These are phyloP conservation scores for Acromyrmex echinatior DNA, from an alignment of 1,140 invertebrate species.

Conservation along the genomic window DNA sequence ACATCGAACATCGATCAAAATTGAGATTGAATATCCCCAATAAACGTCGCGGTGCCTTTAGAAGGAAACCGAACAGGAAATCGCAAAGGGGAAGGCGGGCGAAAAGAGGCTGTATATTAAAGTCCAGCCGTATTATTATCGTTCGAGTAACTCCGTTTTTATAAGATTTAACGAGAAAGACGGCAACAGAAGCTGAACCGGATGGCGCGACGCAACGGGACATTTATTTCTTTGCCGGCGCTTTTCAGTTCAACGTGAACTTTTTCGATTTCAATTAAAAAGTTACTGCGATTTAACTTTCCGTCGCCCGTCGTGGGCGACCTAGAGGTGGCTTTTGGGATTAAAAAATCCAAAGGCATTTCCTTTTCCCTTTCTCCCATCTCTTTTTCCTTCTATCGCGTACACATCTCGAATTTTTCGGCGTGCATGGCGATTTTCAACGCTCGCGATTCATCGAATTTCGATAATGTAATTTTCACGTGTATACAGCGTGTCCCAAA, in stretches of 20 bases:
- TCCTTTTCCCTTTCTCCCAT: not conserved
- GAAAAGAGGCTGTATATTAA: constrained; percentile 46
- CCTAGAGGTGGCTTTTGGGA: constrained; percentile 22
- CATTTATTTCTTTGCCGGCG: constrained; percentile 53
- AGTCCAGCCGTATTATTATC: constrained; percentile 48
- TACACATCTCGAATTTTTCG: constrained; percentile 9
- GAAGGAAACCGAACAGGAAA: constrained; percentile 12
- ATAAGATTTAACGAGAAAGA: constrained; percentile 49
- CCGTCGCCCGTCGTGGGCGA: not conserved
- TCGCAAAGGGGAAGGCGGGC: not conserved
- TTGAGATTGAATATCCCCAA: constrained; percentile 23
- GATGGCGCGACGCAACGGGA: constrained; percentile 39
- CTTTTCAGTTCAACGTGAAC: constrained; percentile 50
- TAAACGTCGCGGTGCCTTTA: not conserved
- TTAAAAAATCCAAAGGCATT: constrained; percentile 24
- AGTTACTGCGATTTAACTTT: constrained; percentile 59
- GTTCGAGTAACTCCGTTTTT: constrained; percentile 45
- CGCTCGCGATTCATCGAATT: constrained; percentile 26
- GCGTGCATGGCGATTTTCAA: not conserved
- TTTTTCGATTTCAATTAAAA: constrained; percentile 64
- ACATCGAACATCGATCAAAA: constrained; percentile 7
- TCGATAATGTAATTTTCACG: constrained; percentile 41
- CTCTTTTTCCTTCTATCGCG: not conserved
- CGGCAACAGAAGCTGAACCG: constrained; percentile 6
- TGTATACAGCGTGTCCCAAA: not conserved